Base-by-base conservation (phyloP, 2,888 invertebrate species). In the Oscheius myriophilus region DNA sequence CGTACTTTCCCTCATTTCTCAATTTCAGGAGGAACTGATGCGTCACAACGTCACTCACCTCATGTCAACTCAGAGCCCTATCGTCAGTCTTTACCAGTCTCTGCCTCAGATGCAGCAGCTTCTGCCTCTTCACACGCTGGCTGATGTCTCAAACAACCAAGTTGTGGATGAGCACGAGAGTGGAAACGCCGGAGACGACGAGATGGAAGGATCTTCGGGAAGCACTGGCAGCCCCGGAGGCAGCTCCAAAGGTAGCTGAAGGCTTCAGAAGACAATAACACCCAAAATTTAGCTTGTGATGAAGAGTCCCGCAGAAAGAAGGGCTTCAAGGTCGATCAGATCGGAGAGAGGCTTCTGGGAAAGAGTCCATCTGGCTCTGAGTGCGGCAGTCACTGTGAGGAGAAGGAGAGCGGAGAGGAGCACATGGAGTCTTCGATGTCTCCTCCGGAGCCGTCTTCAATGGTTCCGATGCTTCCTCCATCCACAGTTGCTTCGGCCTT, bases 311-410 rank as follows among this genome's bases (percentile, higher is more conserved):
- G 95, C 79, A 96, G 95, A 88, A 94, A 94, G 0, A 92, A 92
- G 59, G 93, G 94, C 0, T 91, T 91, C 82, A 93, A 93, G 82
- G 88, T 95, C 63, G 93, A 94, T 75, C 77, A 81, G 43, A 83
- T 86, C 64, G 73, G 79, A 9, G 73, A 70, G 41, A 49, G 72
- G 9, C 73, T 84, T 46, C 81, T 73, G 41, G 77, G 69, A 25
- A 82, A 82, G 52, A 74, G 74, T 23, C 74, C 78, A 23, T 52
- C 68, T 43, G 69, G 68, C 67, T 65, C 69, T 67, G 67, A 73
- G 69, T 57, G 81, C 58, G 67, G 64, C 69, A 65, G 70, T 68
- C 63, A 70, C 68, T 52, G 81, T 53, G 70, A 69, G 4, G 64
- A 75, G 4, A 76, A 73, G 18, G 67, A 74, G 46, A 76, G 77